Evolutionary conservation across 2,888 invertebrate genomes (phyloP).

Genomic region (Protodeltote pygarga): DNA sequence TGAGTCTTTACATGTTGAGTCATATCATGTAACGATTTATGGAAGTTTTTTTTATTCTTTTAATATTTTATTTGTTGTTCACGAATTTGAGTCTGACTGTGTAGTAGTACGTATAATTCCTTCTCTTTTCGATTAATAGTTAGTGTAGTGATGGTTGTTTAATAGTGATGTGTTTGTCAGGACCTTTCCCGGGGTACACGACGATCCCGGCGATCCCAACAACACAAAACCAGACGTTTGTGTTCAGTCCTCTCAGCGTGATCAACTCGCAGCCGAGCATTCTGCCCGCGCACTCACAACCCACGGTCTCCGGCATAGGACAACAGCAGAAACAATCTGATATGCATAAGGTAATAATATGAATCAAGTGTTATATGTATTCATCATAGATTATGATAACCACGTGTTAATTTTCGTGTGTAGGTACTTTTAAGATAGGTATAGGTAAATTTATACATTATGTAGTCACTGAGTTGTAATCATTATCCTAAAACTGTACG

Average conservation of each 20-base stretch:
- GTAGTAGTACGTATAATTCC: constrained; percentile 3
- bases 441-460: too few relatives aligned
- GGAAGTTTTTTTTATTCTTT: background rate
- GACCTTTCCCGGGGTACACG: constrained; percentile 91
- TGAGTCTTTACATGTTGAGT: constrained; percentile 26
- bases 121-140: constrained; percentile 22
- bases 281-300: constrained; percentile 87
- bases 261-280: constrained; percentile 90
- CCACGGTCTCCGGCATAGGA: constrained; percentile 78
- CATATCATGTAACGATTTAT: constrained; percentile 10
- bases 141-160: background rate
- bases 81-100: background rate
- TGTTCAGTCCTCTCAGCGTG: constrained; percentile 91
- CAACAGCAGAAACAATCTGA: constrained; percentile 88
- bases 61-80: constrained; percentile 4
- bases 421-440: too few relatives aligned
- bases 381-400: background rate
- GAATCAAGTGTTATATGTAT: background rate
- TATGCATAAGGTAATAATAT: constrained; percentile 88
- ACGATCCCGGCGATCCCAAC: constrained; percentile 92
- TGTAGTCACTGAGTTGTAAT: too few relatives aligned
- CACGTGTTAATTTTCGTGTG: too few relatives aligned
- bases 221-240: constrained; percentile 92
- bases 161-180: constrained; percentile 55
- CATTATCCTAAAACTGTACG: too few relatives aligned